Evolutionary conservation across 2,888 invertebrate species (phyloP).

Genomic region (Dasysyrphus albostriatus): DNA sequence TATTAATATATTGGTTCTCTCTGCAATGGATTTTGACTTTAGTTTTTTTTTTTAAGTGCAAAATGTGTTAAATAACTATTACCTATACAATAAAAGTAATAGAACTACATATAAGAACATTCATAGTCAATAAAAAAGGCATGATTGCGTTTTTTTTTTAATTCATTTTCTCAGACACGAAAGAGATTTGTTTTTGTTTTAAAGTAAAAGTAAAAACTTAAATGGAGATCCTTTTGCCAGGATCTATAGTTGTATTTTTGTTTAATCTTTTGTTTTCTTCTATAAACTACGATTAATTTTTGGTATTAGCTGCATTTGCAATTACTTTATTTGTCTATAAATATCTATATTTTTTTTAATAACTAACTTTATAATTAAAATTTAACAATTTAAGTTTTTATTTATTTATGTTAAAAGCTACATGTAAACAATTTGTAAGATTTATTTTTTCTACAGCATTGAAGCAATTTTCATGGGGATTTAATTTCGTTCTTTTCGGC

Average conservation of each 20-base stretch:
- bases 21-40: slow-evolving; percentile 44
- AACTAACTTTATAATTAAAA: slow-evolving; percentile 68
- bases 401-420: slow-evolving; percentile 61
- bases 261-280: slow-evolving; percentile 37
- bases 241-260: slow-evolving; percentile 45
- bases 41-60: slow-evolving; percentile 45
- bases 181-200: slow-evolving; percentile 41
- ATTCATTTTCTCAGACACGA: slow-evolving; percentile 47
- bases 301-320: slow-evolving; percentile 78
- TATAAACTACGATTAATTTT: slow-evolving; percentile 77
- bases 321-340: slow-evolving; percentile 63
- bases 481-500: neutral
- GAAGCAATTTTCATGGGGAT: slow-evolving; percentile 2
- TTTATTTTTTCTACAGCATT: slow-evolving; percentile 29
- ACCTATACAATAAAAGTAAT: slow-evolving; percentile 64
- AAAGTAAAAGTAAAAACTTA: slow-evolving; percentile 64
- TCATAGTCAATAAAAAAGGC: slow-evolving; percentile 59
- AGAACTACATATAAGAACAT: slow-evolving; percentile 56
- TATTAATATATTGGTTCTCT: slow-evolving; percentile 43
- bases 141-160: slow-evolving; percentile 48
- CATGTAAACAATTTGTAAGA: slow-evolving; percentile 60
- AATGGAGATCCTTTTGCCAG: slow-evolving; percentile 66
- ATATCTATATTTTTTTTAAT: slow-evolving; percentile 61
- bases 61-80: slow-evolving; percentile 50
- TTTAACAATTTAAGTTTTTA: slow-evolving; percentile 62